These are phyloP conservation scores for Tenebrosternarchus preto DNA, from an alignment of 2,113 vertebrate genomes.

Conservation along the genomic window DNA sequence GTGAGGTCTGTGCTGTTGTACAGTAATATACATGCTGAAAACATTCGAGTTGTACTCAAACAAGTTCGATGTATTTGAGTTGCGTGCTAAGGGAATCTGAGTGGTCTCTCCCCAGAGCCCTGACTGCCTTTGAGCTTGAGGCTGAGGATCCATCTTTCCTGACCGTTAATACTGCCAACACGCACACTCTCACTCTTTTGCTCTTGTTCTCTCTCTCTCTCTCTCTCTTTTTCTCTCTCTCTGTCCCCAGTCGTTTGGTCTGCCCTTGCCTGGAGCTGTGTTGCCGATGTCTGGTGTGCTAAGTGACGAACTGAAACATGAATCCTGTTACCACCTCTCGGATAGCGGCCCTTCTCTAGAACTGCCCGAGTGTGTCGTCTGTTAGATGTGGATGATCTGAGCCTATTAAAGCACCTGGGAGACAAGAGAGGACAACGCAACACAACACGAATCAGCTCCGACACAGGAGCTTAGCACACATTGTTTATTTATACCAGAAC, in stretches of 20 bases:
- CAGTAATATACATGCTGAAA: background rate
- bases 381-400: slow-evolving; percentile 37
- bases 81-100: background rate
- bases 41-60: background rate
- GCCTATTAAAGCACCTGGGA: background rate
- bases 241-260: slow-evolving; percentile 24
- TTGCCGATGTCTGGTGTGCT: slow-evolving; percentile 26
- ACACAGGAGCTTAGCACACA: too few species aligned
- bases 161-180: background rate
- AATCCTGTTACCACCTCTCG: slow-evolving; percentile 42
- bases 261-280: slow-evolving; percentile 49
- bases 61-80: background rate
- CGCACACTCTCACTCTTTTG: slow-evolving; percentile 20
- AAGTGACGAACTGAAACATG: slow-evolving; percentile 54
- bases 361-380: slow-evolving; percentile 6
- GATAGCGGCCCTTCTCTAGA: background rate
- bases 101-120: background rate
- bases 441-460: too few species aligned
- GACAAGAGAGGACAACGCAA: too few species aligned
- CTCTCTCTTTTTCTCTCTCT: slow-evolving; percentile 22
- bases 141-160: background rate
- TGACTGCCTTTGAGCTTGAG: background rate
- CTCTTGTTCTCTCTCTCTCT: slow-evolving; percentile 16
- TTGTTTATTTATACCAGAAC: too few species aligned
- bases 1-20: background rate